A percentile compares a stretch with the other conserved stretches of the same genome.
These are phyloP conservation scores for Lathamus discolor DNA, from an alignment of 2,113 vertebrate genomes.

Conservation along the genomic window DNA sequence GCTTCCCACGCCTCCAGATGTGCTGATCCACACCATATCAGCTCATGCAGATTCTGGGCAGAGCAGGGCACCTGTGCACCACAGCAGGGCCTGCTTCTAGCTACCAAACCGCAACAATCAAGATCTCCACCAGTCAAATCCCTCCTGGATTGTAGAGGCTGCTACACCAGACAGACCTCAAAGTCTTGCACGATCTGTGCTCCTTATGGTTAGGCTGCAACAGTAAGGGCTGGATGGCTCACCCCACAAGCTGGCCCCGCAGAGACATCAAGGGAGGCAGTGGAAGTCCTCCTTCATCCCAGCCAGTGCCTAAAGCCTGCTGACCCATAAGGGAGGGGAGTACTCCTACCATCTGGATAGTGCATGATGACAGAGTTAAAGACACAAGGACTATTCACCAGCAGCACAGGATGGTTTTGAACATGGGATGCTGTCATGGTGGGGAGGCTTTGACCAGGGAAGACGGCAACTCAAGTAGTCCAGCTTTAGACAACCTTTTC, in stretches of 20 bases:
- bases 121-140: background rate
- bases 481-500: background rate
- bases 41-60: background rate
- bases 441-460: background rate
- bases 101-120: background rate
- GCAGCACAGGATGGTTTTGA: background rate
- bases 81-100: background rate
- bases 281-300: background rate
- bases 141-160: background rate
- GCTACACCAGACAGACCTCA: background rate
- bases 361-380: background rate
- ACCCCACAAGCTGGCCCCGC: background rate
- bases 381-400: background rate
- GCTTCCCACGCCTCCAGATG: background rate
- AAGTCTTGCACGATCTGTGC: background rate
- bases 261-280: background rate
- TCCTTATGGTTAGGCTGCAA: background rate
- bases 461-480: background rate
- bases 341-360: background rate
- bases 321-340: background rate
- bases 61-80: background rate
- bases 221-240: background rate
- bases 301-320: background rate
- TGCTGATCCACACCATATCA: background rate
- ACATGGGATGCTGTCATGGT: background rate